Base-by-base conservation (phyloP, 2,113 vertebrate genomes). In the Oenanthe oenanthe region DNA sequence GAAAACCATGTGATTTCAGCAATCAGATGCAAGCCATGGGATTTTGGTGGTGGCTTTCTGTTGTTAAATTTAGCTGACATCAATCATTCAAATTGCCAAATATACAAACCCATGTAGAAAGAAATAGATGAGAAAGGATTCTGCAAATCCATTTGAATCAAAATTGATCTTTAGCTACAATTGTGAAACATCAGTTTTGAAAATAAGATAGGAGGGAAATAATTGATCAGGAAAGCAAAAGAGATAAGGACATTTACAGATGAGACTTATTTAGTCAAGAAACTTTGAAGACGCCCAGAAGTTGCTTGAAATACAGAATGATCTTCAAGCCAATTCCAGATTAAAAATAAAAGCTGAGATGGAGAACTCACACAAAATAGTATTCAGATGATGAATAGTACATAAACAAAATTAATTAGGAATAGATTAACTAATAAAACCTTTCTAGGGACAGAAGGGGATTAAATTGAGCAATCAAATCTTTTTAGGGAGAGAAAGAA, bases 271-370 rank as follows among this genome's bases (percentile, higher is more conserved):
- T 87, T 76, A 53, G 42, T n/a, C 45, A 93, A 79, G 42, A 94
- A 94, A 88, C 31, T 29, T 13, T 78, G 28, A 92, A 61, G 16
- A 91, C 54, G 29, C 74, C 34, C 47, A 70, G 34, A 82, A 83
- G 26, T 34, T 85, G 45, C 50, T 50, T 70, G 17, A 51, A 72
- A 75, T 66, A 66, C 31, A 66, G 21, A 85, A 47, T 2, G 75
- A 81, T 50, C 54, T 62, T 65, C 22, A 50, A 32, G 73, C 81
- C 34, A 91, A 75, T 86, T 78, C 38, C 45, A 77, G 48, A 87
- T 71, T 53, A 29, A 89, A 91, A 95, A 85, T 73, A 94, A 95
- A 94, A 78, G 32, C 36, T 57, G 22, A 78, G 66, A 85, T 45
- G 25, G 36, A 75, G 10, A 84, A 22, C 22, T 87, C 48, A 73